Evolutionary conservation across 2,888 invertebrate species (phyloP).

Genomic region (Parnassius mnemosyne): DNA sequence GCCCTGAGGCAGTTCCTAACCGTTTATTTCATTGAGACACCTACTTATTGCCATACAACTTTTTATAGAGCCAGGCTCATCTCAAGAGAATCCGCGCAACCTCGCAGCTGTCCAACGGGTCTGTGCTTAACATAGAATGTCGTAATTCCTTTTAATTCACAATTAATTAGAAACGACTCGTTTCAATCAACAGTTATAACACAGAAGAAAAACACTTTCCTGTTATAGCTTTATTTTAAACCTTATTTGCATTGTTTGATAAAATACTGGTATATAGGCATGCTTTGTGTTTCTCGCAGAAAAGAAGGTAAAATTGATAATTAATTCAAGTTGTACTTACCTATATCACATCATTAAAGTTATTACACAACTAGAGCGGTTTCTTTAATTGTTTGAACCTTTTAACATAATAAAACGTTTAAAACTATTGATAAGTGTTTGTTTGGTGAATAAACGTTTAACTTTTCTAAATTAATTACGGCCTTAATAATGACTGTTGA

Average conservation of each 20-base stretch:
- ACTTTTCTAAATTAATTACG: too few relatives aligned
- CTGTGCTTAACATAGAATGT: slow-evolving; percentile 42
- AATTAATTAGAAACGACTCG: slow-evolving; percentile 51
- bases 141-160: slow-evolving; percentile 46
- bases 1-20: slow-evolving; percentile 50
- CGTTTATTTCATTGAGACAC: slow-evolving; percentile 67
- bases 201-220: slow-evolving; percentile 2
- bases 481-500: too few relatives aligned
- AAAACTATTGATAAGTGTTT: too few relatives aligned
- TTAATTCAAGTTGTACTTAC: too few relatives aligned
- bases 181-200: slow-evolving; percentile 37
- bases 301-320: too few relatives aligned
- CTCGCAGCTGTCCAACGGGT: slow-evolving; percentile 43
- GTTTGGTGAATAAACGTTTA: too few relatives aligned
- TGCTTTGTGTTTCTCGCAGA: background rate
- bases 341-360: too few relatives aligned
- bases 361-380: too few relatives aligned
- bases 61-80: slow-evolving; percentile 50
- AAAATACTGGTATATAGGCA: background rate
- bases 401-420: too few relatives aligned
- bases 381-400: too few relatives aligned
- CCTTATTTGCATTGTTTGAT: slow-evolving; percentile 7
- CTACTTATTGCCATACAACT: slow-evolving; percentile 54
- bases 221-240: background rate
- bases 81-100: slow-evolving; percentile 43